Percentiles rank a stretch among this genome's conserved stretches.
Evolutionary conservation across 2,888 invertebrate species (phyloP).

Genomic region (Bombyx huttoni): DNA sequence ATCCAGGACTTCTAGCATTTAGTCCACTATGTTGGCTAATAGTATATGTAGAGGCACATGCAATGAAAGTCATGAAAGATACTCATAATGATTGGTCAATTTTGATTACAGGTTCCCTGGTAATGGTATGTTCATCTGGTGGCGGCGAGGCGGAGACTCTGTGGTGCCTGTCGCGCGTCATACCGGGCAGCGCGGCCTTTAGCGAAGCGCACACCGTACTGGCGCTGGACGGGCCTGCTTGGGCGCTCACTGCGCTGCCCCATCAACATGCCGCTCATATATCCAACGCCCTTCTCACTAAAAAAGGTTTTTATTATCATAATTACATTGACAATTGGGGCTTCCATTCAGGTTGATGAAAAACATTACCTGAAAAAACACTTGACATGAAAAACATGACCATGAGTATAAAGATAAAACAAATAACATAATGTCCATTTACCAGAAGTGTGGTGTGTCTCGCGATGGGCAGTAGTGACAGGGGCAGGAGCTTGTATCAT

Average conservation of each 20-base stretch:
- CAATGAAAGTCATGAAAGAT: too few species aligned
- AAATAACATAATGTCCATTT: slow-evolving; percentile 5
- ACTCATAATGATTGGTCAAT: too few species aligned
- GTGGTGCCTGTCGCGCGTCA: slow-evolving; percentile 73
- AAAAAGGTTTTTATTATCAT: slow-evolving; percentile 45
- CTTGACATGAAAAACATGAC: too few species aligned
- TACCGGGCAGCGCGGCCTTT: slow-evolving; percentile 77
- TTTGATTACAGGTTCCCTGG: slow-evolving; percentile 51
- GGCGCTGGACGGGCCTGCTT: slow-evolving; percentile 88
- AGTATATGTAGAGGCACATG: too few species aligned
- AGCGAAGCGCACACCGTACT: slow-evolving; percentile 82
- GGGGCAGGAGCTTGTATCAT: slow-evolving; percentile 90
- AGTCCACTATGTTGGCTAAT: too few species aligned
- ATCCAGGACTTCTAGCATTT: too few species aligned
- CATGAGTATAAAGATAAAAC: too few species aligned
- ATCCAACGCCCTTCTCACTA: slow-evolving; percentile 41
- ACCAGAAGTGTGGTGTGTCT: slow-evolving; percentile 48
- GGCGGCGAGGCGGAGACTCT: slow-evolving; percentile 60
- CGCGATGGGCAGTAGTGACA: slow-evolving; percentile 85
- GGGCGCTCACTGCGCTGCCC: slow-evolving; percentile 78
- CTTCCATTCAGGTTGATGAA: too few species aligned
- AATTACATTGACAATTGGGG: too few species aligned
- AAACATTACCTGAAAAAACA: too few species aligned
- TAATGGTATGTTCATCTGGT: slow-evolving; percentile 64
- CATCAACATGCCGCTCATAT: slow-evolving; percentile 33